These are phyloP conservation scores for Andrena praecox DNA, from an alignment of 2,888 invertebrate genomes.

Conservation along the genomic window DNA sequence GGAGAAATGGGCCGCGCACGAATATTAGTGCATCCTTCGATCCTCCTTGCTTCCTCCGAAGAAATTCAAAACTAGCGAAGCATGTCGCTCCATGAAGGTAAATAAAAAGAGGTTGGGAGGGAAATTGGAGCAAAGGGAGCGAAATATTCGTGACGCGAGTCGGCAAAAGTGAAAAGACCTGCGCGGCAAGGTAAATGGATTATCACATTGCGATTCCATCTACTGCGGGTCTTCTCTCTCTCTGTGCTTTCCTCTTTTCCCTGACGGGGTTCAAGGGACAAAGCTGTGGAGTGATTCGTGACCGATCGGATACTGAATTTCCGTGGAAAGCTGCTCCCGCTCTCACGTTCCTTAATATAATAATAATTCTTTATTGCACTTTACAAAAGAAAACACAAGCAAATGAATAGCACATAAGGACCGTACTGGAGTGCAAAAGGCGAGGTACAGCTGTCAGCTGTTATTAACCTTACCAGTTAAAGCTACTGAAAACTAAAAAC, in stretches of 20 bases:
- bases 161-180: slow-evolving; percentile 44
- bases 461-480: too few species aligned
- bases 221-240: slow-evolving; percentile 54
- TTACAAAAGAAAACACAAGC: too few species aligned
- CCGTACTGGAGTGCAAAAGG: too few species aligned
- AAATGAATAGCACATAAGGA: too few species aligned
- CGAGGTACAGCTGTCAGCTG: too few species aligned
- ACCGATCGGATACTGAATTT: slow-evolving; percentile 29
- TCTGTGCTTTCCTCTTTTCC: slow-evolving; percentile 1
- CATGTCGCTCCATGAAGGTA: not conserved
- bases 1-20: not conserved
- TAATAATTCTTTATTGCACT: too few species aligned
- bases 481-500: too few species aligned
- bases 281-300: not conserved
- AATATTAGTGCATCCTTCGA: not conserved
- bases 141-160: slow-evolving; percentile 30
- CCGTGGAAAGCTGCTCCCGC: slow-evolving; percentile 4
- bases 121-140: not conserved
- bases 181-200: slow-evolving; percentile 64
- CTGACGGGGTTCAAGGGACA: slow-evolving; percentile 4
- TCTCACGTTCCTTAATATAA: slow-evolving; percentile 16
- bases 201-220: slow-evolving; percentile 64
- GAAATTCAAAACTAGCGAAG: not conserved
- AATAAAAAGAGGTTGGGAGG: not conserved
- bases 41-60: not conserved